Evolutionary conservation across 2,888 invertebrate genomes (phyloP).

Genomic region (Acrobasis repandana): DNA sequence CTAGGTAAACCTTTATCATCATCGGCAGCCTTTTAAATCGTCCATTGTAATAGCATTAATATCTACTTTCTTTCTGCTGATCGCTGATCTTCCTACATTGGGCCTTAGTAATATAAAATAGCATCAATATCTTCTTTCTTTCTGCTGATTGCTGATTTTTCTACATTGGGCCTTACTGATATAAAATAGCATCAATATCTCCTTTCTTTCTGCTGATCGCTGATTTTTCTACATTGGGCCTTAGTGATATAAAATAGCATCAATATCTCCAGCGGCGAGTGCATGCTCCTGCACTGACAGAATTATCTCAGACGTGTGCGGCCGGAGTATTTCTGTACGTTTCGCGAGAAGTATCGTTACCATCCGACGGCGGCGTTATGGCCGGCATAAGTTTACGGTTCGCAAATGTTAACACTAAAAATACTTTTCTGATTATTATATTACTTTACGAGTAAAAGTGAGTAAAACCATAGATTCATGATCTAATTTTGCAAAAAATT

Average conservation of each 20-base stretch:
- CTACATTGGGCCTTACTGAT: constrained; percentile 27
- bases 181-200: constrained; percentile 63
- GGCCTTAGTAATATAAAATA: too few relatives aligned
- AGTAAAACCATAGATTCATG: not conserved
- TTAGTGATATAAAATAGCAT: constrained; percentile 33
- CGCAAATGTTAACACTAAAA: constrained; percentile 26
- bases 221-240: too few relatives aligned
- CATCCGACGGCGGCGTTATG: constrained; percentile 50
- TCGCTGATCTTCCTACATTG: too few relatives aligned
- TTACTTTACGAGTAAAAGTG: not conserved
- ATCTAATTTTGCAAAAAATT: too few relatives aligned
- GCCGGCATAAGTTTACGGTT: constrained; percentile 52
- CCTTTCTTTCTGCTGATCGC: too few relatives aligned
- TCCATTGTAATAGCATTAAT: constrained; percentile 35
- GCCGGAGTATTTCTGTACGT: constrained; percentile 70
- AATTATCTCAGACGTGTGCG: constrained; percentile 69
- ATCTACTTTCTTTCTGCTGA: too few relatives aligned
- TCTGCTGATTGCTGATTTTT: too few relatives aligned
- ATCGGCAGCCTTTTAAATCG: too few relatives aligned
- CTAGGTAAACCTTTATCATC: too few relatives aligned
- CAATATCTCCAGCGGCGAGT: constrained; percentile 70
- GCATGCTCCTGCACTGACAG: constrained; percentile 72
- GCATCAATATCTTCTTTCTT: too few relatives aligned
- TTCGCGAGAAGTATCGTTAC: constrained; percentile 71
- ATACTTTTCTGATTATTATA: not conserved